A percentile compares a stretch with the other conserved stretches of the same genome.
These are phyloP conservation scores for Chromobotia macracanthus DNA, from an alignment of 2,797 vertebrate species.

Conservation along the genomic window DNA sequence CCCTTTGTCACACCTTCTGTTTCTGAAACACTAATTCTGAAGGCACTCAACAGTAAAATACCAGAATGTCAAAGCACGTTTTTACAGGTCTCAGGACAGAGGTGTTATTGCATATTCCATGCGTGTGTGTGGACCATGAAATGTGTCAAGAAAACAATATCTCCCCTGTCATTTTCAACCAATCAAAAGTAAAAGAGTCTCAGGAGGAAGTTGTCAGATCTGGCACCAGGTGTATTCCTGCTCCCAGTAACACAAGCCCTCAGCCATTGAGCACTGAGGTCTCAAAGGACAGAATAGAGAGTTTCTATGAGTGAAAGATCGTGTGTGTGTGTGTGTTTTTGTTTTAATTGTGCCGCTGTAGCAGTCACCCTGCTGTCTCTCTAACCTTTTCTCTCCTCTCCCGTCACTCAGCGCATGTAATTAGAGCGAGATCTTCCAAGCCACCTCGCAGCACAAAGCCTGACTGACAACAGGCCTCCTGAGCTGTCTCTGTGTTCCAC, in stretches of 20 bases:
- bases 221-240: slow-evolving; percentile 37
- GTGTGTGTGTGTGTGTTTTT: slow-evolving; percentile 36
- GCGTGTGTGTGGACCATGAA: background rate
- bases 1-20: background rate
- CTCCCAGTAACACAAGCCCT: slow-evolving; percentile 23
- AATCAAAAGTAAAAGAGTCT: slow-evolving; percentile 35
- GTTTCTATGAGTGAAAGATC: slow-evolving; percentile 37
- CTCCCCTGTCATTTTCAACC: slow-evolving; percentile 32
- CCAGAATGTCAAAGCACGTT: background rate
- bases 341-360: slow-evolving; percentile 43
- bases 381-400: slow-evolving; percentile 5
- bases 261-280: slow-evolving; percentile 22
- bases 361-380: slow-evolving; percentile 16
- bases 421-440: slow-evolving; percentile 32
- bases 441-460: slow-evolving; percentile 20
- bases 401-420: slow-evolving; percentile 24
- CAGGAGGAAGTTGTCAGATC: slow-evolving; percentile 38
- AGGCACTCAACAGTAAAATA: background rate
- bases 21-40: background rate
- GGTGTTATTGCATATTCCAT: background rate
- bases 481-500: slow-evolving; percentile 41
- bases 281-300: slow-evolving; percentile 36
- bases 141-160: slow-evolving; percentile 19
- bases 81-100: background rate
- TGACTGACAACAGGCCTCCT: slow-evolving; percentile 53